phyloP scores from a whole-genome alignment of 2,113 vertebrate genomes.

The Barbus barbus region DNA sequence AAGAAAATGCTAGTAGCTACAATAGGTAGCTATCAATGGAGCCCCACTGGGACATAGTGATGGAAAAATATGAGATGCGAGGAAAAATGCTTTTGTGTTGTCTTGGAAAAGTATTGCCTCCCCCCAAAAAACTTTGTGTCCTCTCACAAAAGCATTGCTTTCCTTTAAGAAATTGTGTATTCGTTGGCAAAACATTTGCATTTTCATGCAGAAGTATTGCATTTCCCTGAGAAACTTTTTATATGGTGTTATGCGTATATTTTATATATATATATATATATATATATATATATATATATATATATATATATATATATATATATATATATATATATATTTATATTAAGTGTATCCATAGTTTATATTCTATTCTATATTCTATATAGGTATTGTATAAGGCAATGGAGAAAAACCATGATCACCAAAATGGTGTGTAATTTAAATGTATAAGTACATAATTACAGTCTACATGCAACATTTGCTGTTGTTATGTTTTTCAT shows the following conservation, averaged over 20 bases:
- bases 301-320: no score
- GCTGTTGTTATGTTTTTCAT: neutral
- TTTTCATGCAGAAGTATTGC: neutral
- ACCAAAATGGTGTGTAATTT: constrained; percentile 89
- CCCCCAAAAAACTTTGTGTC: no score
- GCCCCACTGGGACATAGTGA: neutral
- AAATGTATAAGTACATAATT: neutral
- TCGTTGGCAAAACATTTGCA: neutral
- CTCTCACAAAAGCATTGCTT: neutral
- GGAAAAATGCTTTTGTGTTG: neutral
- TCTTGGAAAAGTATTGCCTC: neutral
- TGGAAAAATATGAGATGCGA: neutral
- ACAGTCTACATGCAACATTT: neutral
- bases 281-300: no score
- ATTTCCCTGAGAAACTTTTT: neutral
- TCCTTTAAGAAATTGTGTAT: no score
- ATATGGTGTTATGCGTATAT: no score
- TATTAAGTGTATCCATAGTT: no score
- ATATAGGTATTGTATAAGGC: no score
- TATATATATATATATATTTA: no score
- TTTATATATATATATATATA: no score
- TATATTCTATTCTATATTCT: no score
- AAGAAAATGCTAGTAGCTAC: neutral
- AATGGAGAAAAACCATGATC: no score
- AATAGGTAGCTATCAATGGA: neutral